Evolutionary conservation across 2,888 invertebrate genomes (phyloP).

Genomic region (Drosophila ezoana): DNA sequence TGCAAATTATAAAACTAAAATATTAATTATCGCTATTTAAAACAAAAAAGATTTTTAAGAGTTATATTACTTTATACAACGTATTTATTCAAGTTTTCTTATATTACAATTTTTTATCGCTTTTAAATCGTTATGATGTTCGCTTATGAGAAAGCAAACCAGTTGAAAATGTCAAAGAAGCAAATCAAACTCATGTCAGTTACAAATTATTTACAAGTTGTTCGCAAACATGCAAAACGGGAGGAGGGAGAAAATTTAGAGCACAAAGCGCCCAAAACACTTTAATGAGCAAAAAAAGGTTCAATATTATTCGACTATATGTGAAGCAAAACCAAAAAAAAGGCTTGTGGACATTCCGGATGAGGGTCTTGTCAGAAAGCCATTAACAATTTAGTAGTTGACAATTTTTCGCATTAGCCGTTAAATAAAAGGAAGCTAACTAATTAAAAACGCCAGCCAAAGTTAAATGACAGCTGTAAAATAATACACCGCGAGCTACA

Average conservation of each 20-base stretch:
- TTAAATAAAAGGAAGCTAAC: constrained; percentile 30
- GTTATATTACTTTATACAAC: too few relatives aligned
- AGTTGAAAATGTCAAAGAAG: constrained; percentile 14
- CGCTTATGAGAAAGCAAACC: constrained; percentile 17
- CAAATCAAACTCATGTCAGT: not conserved
- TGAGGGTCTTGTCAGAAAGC: constrained; percentile 28
- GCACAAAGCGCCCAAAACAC: constrained; percentile 9
- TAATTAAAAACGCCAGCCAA: constrained; percentile 57
- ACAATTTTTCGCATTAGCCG: constrained; percentile 32
- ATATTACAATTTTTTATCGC: not conserved
- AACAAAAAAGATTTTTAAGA: too few relatives aligned
- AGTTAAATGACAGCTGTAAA: constrained; percentile 48
- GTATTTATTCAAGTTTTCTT: too few relatives aligned
- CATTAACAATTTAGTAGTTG: constrained; percentile 46
- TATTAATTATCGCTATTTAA: too few relatives aligned
- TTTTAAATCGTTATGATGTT: not conserved
- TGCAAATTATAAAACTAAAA: too few relatives aligned
- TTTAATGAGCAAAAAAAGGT: constrained; percentile 28
- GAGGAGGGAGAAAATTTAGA: constrained; percentile 16
- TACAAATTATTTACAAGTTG: constrained; percentile 52
- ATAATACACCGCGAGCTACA: constrained; percentile 24
- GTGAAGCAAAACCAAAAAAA: not conserved
- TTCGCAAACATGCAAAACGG: constrained; percentile 42
- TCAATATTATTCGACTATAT: constrained; percentile 13
- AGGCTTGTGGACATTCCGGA: constrained; percentile 4